phyloP scores from a whole-genome alignment of 2,888 invertebrate genomes.

The Macrosiphum euphorbiae region DNA sequence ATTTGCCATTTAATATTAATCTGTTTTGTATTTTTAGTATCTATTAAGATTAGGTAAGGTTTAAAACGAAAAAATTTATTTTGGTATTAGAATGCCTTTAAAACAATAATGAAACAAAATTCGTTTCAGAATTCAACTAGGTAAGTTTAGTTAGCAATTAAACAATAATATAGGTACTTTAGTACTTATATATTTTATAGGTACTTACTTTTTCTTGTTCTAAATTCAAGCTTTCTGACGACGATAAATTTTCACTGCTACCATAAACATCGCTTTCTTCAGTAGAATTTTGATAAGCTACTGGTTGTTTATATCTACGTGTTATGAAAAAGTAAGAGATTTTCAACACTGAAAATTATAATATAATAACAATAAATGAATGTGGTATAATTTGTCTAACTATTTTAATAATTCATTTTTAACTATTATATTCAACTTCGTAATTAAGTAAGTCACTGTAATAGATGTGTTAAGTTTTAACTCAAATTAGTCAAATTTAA shows the following conservation, averaged over 20 bases:
- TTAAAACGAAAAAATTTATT: not conserved
- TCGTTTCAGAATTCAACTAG: not conserved
- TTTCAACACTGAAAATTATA: not conserved
- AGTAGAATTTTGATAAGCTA: not conserved
- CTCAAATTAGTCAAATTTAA: too few relatives aligned
- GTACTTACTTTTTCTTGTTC: not conserved
- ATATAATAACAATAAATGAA: not conserved
- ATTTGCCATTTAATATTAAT: not conserved
- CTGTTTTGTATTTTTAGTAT: not conserved
- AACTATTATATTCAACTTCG: not conserved
- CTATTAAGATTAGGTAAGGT: not conserved
- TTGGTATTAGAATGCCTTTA: not conserved
- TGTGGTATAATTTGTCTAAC: not conserved
- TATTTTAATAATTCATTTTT: not conserved
- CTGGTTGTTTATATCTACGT: not conserved
- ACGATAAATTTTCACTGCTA: not conserved
- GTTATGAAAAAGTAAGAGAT: not conserved
- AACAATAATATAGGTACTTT: not conserved
- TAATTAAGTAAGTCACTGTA: too few relatives aligned
- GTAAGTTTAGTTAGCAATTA: not conserved
- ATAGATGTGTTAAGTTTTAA: too few relatives aligned
- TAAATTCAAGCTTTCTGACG: not conserved
- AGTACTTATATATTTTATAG: not conserved
- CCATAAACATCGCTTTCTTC: not conserved
- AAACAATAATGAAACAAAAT: not conserved